Evolutionary conservation across 2,888 invertebrate genomes (phyloP).

Genomic region (Zootermopsis nevadensis): DNA sequence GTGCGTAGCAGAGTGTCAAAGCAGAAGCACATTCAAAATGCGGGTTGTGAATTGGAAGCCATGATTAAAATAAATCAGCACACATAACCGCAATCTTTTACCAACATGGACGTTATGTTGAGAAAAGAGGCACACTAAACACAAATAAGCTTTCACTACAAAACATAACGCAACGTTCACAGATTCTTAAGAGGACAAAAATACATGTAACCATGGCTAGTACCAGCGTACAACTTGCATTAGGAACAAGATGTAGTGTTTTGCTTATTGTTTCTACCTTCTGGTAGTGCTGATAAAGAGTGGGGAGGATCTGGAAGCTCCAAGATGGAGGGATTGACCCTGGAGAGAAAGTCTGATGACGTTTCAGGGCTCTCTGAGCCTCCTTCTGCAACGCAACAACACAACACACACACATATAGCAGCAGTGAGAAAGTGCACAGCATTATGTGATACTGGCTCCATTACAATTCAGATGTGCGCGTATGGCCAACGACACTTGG

Average conservation of each 20-base stretch:
- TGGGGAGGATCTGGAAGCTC: conserved; percentile 88
- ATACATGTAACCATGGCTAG: neutral
- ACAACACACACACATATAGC: conserved; percentile 44
- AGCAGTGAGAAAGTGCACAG: conserved; percentile 27
- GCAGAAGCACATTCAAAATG: neutral
- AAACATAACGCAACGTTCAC: too few species aligned
- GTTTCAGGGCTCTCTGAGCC: conserved; percentile 64
- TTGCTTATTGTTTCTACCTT: conserved; percentile 72
- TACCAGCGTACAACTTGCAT: neutral
- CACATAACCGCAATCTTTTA: neutral
- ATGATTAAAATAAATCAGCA: neutral
- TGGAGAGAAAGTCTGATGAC: conserved; percentile 62
- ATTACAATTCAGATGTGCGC: neutral
- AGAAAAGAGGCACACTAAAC: too few species aligned
- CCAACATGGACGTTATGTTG: neutral
- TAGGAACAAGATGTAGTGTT: neutral
- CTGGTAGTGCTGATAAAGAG: conserved; percentile 85
- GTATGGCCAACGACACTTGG: neutral
- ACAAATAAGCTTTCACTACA: too few species aligned
- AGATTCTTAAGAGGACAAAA: too few species aligned
- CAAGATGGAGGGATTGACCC: conserved; percentile 70
- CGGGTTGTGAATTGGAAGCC: neutral
- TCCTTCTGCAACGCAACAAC: conserved; percentile 63
- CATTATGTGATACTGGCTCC: neutral
- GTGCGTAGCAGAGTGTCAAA: neutral